Evolutionary conservation across 2,888 invertebrate species (phyloP), one percentile per base, ranked within the genome.

Genomic region (Arrhopalites spinosus): DNA sequence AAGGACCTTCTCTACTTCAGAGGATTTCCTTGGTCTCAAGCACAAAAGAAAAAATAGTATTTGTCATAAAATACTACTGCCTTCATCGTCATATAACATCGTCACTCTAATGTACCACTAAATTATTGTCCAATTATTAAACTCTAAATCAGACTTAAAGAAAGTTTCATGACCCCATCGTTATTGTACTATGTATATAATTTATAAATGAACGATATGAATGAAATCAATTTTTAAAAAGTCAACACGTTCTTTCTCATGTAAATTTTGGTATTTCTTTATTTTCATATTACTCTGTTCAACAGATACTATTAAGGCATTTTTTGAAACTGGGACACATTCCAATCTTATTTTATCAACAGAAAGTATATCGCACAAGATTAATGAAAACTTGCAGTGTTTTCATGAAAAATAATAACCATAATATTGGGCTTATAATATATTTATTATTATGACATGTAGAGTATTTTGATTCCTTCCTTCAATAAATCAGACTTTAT

Each of bases 21-120:
- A 80, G 96, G 96, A 0, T 96, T 96, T 85, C 91, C 92, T 43
- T 95, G 95, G 90, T 93, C 94, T 0, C 94, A 93, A 79, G 92
- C 90, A 7, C 91, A 91, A 83, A 94, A 93, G 86, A 94, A 94
- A 30, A 76, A 78, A 53, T 75, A 70, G 36, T 64, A 11, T 36
- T 36, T 36, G 36, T 11, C 36, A 36, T n/a, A n/a, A n/a, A n/a
- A n/a, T n/a, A n/a, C n/a, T 45, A 45, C 47, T 45, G 47, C 47
- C 8, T 45, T n/a, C n/a, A n/a, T n/a, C n/a, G n/a, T n/a, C n/a
- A n/a, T n/a, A n/a, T n/a, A n/a, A n/a, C n/a, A n/a, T n/a, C n/a
- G n/a, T n/a, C n/a, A n/a, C n/a, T n/a, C n/a, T n/a, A n/a, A n/a
- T n/a, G n/a, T n/a, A n/a, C n/a, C n/a, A n/a, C n/a, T n/a, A n/a